These are phyloP conservation scores for Catostomus latipinnis DNA, from an alignment of 2,797 vertebrate species.

Conservation along the genomic window DNA sequence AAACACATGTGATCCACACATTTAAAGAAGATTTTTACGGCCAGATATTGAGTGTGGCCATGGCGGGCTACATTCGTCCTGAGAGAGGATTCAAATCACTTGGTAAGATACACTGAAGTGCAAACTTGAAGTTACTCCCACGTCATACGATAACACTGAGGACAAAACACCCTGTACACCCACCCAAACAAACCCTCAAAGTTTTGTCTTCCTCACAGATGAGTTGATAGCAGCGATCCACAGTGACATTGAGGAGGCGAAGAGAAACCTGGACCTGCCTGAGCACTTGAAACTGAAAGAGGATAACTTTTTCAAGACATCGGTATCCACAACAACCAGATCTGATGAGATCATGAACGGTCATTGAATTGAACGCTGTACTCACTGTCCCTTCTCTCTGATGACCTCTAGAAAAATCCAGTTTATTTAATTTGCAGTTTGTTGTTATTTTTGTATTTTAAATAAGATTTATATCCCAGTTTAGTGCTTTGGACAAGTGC, in stretches of 20 bases:
- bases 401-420: constrained; percentile 13
- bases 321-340: constrained; percentile 61
- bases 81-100: constrained; percentile 91
- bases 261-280: constrained; percentile 85
- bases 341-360: constrained; percentile 81
- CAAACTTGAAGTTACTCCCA: not conserved
- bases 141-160: not conserved
- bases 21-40: constrained; percentile 97
- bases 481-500: constrained; percentile 4
- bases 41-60: constrained; percentile 88
- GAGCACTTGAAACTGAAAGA: constrained; percentile 88
- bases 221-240: constrained; percentile 90
- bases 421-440: constrained; percentile 23
- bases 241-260: constrained; percentile 90
- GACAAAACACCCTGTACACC: constrained; percentile 2
- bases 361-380: constrained; percentile 74
- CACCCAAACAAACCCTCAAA: not conserved
- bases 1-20: constrained; percentile 93
- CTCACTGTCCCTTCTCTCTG: not conserved
- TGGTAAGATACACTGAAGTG: constrained; percentile 74
- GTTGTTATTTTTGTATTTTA: constrained; percentile 41
- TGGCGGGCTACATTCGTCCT: constrained; percentile 93
- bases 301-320: constrained; percentile 86
- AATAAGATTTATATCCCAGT: constrained; percentile 3
- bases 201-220: constrained; percentile 76